Evolutionary conservation across 2,797 vertebrate genomes (phyloP).

Genomic region (Malurus splendens): DNA sequence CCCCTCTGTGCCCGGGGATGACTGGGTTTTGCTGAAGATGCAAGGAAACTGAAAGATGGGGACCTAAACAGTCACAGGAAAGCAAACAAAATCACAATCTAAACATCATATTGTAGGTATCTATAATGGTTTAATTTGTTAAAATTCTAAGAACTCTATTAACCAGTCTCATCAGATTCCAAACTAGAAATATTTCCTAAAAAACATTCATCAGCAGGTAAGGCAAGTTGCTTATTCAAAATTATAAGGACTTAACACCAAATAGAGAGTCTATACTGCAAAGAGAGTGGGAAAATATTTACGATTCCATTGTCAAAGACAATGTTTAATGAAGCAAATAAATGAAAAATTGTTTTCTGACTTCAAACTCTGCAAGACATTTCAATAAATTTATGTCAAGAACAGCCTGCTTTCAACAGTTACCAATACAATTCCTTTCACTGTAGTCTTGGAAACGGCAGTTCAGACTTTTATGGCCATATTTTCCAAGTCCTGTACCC

Average conservation of each 20-base stretch:
- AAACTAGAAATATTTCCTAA: background rate
- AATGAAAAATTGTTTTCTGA: background rate
- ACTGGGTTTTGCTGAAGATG: background rate
- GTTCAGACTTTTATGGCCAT: background rate
- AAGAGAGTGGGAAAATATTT: background rate
- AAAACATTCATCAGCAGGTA: background rate
- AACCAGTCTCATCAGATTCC: background rate
- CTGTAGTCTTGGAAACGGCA: background rate
- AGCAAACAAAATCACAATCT: fast-evolving
- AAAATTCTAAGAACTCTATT: background rate
- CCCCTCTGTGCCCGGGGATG: background rate
- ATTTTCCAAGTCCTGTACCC: background rate
- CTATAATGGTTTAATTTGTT: background rate
- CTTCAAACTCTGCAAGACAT: background rate
- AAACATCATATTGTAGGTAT: background rate
- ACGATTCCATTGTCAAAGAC: background rate
- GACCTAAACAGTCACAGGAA: background rate
- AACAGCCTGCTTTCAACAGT: background rate
- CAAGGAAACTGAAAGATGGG: background rate
- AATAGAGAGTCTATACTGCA: background rate
- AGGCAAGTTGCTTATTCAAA: background rate
- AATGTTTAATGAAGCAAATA: background rate
- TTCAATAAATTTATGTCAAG: background rate
- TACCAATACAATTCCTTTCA: background rate
- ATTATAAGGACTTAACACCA: background rate